Evolutionary conservation across 1,140 invertebrate genomes (phyloP), one percentile per base, ranked within the genome.

Genomic region (Tetramorium alpestre): DNA sequence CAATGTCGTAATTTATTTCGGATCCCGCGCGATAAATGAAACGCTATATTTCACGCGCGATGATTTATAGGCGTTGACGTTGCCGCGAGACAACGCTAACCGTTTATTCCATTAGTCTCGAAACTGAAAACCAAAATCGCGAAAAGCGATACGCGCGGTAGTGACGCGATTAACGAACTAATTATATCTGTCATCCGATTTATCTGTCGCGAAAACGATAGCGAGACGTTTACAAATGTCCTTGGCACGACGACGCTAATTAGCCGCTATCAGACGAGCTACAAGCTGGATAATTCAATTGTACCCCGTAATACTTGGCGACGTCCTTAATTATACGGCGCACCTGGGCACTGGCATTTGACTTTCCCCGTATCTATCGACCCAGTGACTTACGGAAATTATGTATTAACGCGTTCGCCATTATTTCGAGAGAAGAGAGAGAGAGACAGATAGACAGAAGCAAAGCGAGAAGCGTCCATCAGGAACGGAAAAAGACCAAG

Each of bases 341-440:
- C 47, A 70, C 62, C 33, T 58, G 62, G n/a, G 41, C 16, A 87
- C 69, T 22, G 76, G 73, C 44, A 73, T 84, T 62, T 65, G 54
- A 87, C 13, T 67, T 82, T 77, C 25, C 18, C 5, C 60, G 33
- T 22, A 25, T 58, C 64, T 47, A 56, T 67, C 82, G 51, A 38
- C 58, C 77, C 28, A 47, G 41, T 87, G 69, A 89, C 64, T 54
- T 78, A 60, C 54, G 73, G 67, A 87, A 90, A 78, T 90, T 78
- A 89, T 33, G 54, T 90, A 90, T 89, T 87, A 87, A 87, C 75
- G 72, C 47, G 78, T 87, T 80, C 8, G 41, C 38, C 56, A 69
- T 85, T 80, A 62, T 67, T 70, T 78, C 13, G 13, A 22, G 6
- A 22, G 28, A 8, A 67, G 22, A 33, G 38, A 62, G 81, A 51